phyloP scores from a whole-genome alignment of 1,140 invertebrate genomes.

The Drosophila melanica region DNA sequence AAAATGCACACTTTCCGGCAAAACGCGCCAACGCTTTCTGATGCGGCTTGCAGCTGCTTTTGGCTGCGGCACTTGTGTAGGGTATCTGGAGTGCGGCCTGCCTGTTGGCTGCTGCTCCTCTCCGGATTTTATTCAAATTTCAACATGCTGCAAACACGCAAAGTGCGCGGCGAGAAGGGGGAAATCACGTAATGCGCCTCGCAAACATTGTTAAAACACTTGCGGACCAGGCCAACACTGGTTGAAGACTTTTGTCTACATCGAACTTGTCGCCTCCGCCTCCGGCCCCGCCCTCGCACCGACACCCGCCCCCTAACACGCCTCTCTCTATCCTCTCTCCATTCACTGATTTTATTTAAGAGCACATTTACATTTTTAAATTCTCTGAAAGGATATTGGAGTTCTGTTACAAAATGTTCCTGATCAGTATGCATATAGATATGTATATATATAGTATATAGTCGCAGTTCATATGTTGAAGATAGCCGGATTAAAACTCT shows the following conservation, averaged over 20 bases:
- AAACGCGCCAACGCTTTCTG: conserved; percentile 3
- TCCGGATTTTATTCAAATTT: conserved; percentile 73
- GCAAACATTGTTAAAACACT: conserved; percentile 82
- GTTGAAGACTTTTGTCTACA: conserved; percentile 10
- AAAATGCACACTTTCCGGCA: background rate
- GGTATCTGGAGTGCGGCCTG: background rate
- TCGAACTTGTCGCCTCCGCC: background rate
- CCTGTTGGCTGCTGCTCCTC: background rate
- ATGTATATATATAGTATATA: too few relatives aligned
- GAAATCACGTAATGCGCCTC: conserved; percentile 79
- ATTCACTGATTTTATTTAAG: background rate
- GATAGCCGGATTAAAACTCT: too few relatives aligned
- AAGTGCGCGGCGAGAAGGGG: conserved; percentile 28
- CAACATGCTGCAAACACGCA: conserved; percentile 73
- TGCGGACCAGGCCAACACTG: conserved; percentile 42
- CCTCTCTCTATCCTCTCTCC: background rate
- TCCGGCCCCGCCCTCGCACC: too few relatives aligned
- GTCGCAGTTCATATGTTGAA: too few relatives aligned
- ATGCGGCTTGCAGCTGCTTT: background rate
- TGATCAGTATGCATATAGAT: too few relatives aligned
- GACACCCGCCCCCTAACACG: too few relatives aligned
- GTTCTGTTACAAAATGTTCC: too few relatives aligned
- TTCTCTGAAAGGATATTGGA: too few relatives aligned
- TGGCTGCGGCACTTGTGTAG: background rate
- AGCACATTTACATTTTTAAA: conserved; percentile 1